phyloP scores from a whole-genome alignment of 2,797 vertebrate genomes.

The Squalus acanthias region DNA sequence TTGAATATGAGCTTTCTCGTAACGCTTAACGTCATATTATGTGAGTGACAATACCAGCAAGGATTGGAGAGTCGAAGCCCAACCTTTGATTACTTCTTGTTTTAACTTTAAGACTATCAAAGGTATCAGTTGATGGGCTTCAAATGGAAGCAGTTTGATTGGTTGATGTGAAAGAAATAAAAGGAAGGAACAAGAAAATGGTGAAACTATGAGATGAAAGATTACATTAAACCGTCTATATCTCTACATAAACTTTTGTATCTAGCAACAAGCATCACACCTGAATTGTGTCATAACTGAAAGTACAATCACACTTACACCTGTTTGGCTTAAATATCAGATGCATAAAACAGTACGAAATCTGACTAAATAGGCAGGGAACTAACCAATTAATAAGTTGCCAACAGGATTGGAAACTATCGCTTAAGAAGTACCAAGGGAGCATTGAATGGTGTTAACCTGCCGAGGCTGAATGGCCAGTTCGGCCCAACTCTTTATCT shows the following conservation, averaged over 20 bases:
- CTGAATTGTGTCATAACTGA: not conserved
- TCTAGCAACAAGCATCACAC: not conserved
- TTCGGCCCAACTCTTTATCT: too few species aligned
- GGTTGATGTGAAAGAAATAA: not conserved
- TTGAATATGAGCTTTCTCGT: too few species aligned
- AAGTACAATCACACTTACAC: not conserved
- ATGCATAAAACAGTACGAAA: too few species aligned
- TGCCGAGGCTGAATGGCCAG: too few species aligned
- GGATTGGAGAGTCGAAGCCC: not conserved
- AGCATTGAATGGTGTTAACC: too few species aligned
- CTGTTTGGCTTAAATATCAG: not conserved
- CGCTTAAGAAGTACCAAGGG: too few species aligned
- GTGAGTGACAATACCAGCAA: not conserved
- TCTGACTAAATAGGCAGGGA: too few species aligned
- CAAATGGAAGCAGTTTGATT: not conserved
- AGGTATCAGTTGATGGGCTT: not conserved
- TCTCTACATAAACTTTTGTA: not conserved
- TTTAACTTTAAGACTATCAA: not conserved
- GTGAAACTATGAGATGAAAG: not conserved
- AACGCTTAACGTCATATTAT: not conserved
- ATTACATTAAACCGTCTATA: not conserved
- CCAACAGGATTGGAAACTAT: too few species aligned
- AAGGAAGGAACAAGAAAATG: not conserved
- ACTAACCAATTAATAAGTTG: too few species aligned
- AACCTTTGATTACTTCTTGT: not conserved